phyloP scores from a whole-genome alignment of 2,797 vertebrate genomes.

The Cyprinella venusta region DNA sequence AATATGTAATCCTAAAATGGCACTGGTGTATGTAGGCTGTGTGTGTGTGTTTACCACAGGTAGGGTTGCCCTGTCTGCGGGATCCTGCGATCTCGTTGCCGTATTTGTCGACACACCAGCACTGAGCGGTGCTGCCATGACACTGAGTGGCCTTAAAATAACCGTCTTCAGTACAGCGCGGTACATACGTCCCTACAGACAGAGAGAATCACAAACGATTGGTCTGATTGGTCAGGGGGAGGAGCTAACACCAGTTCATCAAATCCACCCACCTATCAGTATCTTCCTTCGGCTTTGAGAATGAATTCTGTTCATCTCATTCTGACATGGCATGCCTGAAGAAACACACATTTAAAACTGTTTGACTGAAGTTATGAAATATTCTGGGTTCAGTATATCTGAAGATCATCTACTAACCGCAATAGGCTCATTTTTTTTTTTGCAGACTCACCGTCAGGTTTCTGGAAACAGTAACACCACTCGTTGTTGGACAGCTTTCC shows the following conservation, averaged over 20 bases:
- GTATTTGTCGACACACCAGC: conserved; percentile 98
- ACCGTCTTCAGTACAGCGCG: conserved; percentile 92
- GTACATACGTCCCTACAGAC: conserved; percentile 85
- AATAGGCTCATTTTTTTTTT: not conserved
- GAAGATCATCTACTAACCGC: not conserved
- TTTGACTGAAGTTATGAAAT: not conserved
- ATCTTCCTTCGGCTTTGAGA: conserved; percentile 89
- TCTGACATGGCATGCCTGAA: conserved; percentile 93
- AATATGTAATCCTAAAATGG: not conserved
- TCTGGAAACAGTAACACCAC: conserved; percentile 99
- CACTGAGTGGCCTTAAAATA: conserved; percentile 96
- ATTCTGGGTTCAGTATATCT: not conserved
- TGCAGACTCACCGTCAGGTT: conserved; percentile 79
- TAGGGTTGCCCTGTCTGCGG: conserved; percentile 90
- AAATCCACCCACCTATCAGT: conserved; percentile 86
- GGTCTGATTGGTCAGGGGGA: conserved; percentile 37
- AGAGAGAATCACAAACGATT: not conserved
- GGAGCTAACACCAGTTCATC: conserved; percentile 38
- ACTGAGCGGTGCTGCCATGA: conserved; percentile 91
- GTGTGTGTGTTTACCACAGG: conserved; percentile 84
- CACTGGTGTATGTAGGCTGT: not conserved
- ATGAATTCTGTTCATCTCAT: conserved; percentile 94
- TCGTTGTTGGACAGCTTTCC: conserved; percentile 98
- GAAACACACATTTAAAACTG: conserved; percentile 60
- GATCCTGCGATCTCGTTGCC: conserved; percentile 95